phyloP scores from a whole-genome alignment of 2,888 invertebrate species.

The Eilema depressum region DNA sequence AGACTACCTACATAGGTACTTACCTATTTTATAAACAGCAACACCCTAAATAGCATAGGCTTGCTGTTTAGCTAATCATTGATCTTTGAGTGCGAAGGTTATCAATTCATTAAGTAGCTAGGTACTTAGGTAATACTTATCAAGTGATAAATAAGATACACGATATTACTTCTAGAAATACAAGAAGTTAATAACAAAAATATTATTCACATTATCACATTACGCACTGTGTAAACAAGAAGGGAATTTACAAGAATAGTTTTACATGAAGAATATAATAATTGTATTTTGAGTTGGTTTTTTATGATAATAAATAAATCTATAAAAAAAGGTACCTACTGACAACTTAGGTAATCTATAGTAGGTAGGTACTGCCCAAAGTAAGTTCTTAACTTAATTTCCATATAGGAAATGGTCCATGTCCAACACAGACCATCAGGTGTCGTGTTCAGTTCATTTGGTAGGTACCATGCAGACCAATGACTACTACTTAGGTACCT shows the following conservation, averaged over 20 bases:
- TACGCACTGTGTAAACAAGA: background rate
- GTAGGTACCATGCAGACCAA: too few relatives aligned
- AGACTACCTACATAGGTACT: background rate
- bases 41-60: background rate
- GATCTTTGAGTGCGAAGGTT: constrained; percentile 12
- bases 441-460: too few relatives aligned
- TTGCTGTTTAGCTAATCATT: background rate
- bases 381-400: too few relatives aligned
- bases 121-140: constrained; percentile 13
- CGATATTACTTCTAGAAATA: constrained; percentile 12
- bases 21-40: background rate
- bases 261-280: background rate
- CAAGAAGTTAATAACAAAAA: constrained; percentile 22
- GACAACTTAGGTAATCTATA: too few relatives aligned
- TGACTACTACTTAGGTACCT: too few relatives aligned
- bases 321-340: too few relatives aligned
- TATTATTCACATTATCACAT: constrained; percentile 15
- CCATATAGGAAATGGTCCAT: too few relatives aligned
- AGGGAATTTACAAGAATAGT: background rate
- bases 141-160: constrained; percentile 11
- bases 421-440: too few relatives aligned
- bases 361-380: too few relatives aligned
- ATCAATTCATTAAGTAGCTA: constrained; percentile 14
- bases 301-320: too few relatives aligned
- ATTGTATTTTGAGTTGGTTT: too few relatives aligned